Base-by-base conservation (phyloP, 2,113 vertebrate genomes). In the Cervus canadensis region DNA sequence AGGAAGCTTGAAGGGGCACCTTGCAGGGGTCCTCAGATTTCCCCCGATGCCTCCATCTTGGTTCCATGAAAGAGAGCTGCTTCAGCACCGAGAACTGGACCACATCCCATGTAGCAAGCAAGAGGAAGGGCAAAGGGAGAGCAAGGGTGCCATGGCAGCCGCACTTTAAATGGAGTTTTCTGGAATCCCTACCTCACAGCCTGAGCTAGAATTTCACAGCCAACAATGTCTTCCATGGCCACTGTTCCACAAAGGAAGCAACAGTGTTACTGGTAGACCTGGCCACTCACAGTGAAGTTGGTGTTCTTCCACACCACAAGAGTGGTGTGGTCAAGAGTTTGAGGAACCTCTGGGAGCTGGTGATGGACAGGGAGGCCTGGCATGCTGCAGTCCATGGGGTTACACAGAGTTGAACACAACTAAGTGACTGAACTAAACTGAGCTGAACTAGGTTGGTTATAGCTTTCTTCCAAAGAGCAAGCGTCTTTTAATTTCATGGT, bases 81-180 rank as follows among this genome's bases (percentile, higher is more conserved):
- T 9, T 5, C 4, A 25, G 30, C 3, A 25, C 57, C 48, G 10
- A 10, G 5, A 19, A 9, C 60, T 12, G 11, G 1, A 56, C 43
- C 45, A 14, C 1, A 5, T 13, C 52, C n/a, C 6, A 54, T 15
- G 30, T 4, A 76, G 57, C 10, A 5, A 25, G 16, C 7, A 8
- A 28, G 23, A 43, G 56, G 59, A 81, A 64, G 33, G 28, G 5
- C 2, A 4, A 4, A 15, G 17, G 10, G 33, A 6, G 92, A 26
- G 40, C 12, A 28, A 43, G 2, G 19, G 5, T 5, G 15, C 17
- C 6, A 3, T 3, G 16, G 5, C 36, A 23, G 21, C 7, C 1
- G 1, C 3, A 10, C 30, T 21, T 40, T 15, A 2, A 5, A 5
- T 30, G 48, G 67, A 79, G 30, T 36, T 21, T 71, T 87, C 26